These are phyloP conservation scores for Vulpes ferrilata DNA, from an alignment of 2,113 vertebrate genomes.

Conservation along the genomic window DNA sequence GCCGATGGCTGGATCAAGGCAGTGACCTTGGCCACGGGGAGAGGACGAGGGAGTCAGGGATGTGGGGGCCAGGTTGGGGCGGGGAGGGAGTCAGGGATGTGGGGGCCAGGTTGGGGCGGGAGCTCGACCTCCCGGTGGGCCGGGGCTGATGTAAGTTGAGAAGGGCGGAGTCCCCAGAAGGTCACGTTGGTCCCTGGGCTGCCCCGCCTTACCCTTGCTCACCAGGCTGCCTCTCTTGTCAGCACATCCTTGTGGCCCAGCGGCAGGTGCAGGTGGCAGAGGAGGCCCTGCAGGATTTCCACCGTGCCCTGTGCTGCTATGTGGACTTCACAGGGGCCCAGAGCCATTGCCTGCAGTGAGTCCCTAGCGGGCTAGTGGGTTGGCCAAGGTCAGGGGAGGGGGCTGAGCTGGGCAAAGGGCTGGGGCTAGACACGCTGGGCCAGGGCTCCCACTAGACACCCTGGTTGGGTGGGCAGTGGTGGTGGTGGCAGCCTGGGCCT, in stretches of 20 bases:
- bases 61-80: not conserved
- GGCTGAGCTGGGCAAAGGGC: not conserved
- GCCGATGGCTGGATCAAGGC: not conserved
- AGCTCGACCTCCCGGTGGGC: not conserved
- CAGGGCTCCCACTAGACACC: not conserved
- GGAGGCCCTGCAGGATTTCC: slow-evolving; percentile 91
- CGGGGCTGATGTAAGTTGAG: not conserved
- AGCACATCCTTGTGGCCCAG: slow-evolving; percentile 97
- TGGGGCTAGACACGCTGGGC: not conserved
- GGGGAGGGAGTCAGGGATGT: not conserved
- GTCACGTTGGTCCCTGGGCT: not conserved
- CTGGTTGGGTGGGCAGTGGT: not conserved
- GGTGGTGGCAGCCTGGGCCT: not conserved
- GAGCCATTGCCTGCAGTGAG: slow-evolving; percentile 95
- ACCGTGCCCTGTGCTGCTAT: slow-evolving; percentile 92
- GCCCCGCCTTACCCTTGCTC: not conserved
- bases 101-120: not conserved
- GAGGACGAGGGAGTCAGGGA: not conserved
- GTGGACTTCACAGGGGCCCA: slow-evolving; percentile 90
- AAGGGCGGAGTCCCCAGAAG: not conserved
- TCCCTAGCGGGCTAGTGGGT: slow-evolving; percentile 37
- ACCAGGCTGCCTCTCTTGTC: slow-evolving; percentile 65
- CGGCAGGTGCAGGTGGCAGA: slow-evolving; percentile 93
- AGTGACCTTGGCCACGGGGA: not conserved
- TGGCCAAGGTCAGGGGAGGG: not conserved